A percentile compares a stretch with the other conserved stretches of the same genome.
Evolutionary conservation across 2,888 invertebrate species (phyloP).

Genomic region (Amphiduros pacificus): DNA sequence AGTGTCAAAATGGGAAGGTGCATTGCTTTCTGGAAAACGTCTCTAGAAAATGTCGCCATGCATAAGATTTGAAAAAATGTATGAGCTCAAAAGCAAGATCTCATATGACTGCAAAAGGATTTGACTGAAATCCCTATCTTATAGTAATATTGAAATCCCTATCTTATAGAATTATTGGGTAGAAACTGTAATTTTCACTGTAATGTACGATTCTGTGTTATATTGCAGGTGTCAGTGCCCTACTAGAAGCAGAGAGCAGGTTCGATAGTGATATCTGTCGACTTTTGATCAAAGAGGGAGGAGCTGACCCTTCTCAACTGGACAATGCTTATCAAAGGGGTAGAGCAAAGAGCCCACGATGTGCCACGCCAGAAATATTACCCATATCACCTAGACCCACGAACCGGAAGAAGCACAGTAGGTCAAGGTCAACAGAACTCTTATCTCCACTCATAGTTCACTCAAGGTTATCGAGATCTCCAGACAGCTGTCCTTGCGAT

Average conservation of each 20-base stretch:
- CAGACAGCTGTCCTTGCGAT: no score
- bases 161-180: neutral
- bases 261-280: conserved; percentile 7
- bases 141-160: neutral
- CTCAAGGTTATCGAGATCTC: no score
- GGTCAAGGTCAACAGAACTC: neutral
- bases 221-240: conserved; percentile 5
- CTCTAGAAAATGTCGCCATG: no score
- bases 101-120: no score
- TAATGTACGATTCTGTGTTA: neutral
- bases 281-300: conserved; percentile 4
- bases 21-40: no score
- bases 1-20: no score
- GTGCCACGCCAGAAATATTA: neutral
- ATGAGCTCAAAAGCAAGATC: no score
- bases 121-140: neutral
- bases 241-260: conserved; percentile 1
- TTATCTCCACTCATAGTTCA: neutral
- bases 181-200: neutral
- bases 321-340: neutral
- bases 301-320: conserved; percentile 4
- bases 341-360: neutral
- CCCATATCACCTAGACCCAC: neutral
- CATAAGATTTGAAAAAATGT: no score
- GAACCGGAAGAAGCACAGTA: neutral